A percentile compares a stretch with the other conserved stretches of the same genome.
phyloP scores from a whole-genome alignment of 2,113 vertebrate genomes.

The Narcine bancroftii region DNA sequence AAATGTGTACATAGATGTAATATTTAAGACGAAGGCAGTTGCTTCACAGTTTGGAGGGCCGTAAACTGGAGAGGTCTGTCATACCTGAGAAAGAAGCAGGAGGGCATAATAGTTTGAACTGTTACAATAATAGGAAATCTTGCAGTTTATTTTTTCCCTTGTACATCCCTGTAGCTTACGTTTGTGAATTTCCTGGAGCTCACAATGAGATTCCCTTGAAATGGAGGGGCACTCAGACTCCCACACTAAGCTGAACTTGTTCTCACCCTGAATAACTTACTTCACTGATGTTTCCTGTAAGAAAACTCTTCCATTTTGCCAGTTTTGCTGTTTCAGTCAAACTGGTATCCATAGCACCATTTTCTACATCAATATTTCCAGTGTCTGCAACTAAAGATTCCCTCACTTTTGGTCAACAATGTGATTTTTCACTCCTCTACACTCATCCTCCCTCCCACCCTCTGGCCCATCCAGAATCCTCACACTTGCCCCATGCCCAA shows the following conservation, averaged over 20 bases:
- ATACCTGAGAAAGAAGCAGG: not conserved
- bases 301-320: not conserved
- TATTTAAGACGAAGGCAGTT: slow-evolving; percentile 17
- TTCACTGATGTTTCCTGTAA: not conserved
- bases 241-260: not conserved
- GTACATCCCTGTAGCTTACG: not conserved
- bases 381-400: not conserved
- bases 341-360: not conserved
- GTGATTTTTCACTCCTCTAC: no score
- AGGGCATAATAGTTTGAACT: not conserved
- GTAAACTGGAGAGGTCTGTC: no score
- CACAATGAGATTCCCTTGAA: not conserved
- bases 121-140: not conserved
- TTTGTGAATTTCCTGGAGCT: not conserved
- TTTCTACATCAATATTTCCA: not conserved
- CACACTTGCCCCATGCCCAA: not conserved
- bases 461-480: not conserved
- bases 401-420: no score
- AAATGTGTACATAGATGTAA: slow-evolving; percentile 3
- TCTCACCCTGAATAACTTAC: not conserved
- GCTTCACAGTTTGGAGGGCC: not conserved
- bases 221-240: not conserved
- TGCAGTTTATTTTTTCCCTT: not conserved
- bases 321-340: not conserved
- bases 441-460: no score